Evolutionary conservation across 2,888 invertebrate genomes (phyloP), one percentile per base, ranked within the genome.

Genomic region (Hypomecis punctinalis): DNA sequence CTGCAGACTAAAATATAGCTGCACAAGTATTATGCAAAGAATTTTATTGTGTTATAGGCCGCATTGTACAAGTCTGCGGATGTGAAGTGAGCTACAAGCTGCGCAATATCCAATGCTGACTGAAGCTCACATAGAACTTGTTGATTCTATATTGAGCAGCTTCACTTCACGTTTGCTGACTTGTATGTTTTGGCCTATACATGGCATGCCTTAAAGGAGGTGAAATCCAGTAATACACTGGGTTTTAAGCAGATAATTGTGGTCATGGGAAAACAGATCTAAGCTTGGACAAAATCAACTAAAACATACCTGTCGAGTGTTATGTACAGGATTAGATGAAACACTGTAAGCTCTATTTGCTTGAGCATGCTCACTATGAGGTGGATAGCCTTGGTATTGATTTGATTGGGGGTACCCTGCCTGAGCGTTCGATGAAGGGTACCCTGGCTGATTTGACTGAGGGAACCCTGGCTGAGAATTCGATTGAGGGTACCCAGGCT

Each of bases 241-340:
- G 23, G 23, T 23, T 23, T 23, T 13, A 8, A 7, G 45, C 7
- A 0, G 45, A 45, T 7, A 13, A 13, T 45, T 5, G 13, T 47
- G 47, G 1, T 8, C 33, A 47, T 36, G 1, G 6, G 11, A 52
- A 23, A 40, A 33, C 33, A 10, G 40, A 6, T n/a, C 33, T 23
- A 11, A 51, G 40, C 23, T 52, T 6, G 6, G 10, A 47, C 53
- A 60, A 73, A 76, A 69, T 62, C 66, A 69, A 69, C 65, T 65
- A 74, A 49, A 78, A 86, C 86, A 73, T 90, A 90, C 91, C 91
- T 91, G 80, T 57, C 79, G 81, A 68, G 70, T 76, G 57, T 67
- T 76, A 71, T 78, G 78, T 68, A 79, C 78, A 62, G 83, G 75
- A 67, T 70, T 76, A 73, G 88, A 79, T 53, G 84, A 80, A 53